phyloP scores from a whole-genome alignment of 2,113 vertebrate genomes.

The Globicephala melas region DNA sequence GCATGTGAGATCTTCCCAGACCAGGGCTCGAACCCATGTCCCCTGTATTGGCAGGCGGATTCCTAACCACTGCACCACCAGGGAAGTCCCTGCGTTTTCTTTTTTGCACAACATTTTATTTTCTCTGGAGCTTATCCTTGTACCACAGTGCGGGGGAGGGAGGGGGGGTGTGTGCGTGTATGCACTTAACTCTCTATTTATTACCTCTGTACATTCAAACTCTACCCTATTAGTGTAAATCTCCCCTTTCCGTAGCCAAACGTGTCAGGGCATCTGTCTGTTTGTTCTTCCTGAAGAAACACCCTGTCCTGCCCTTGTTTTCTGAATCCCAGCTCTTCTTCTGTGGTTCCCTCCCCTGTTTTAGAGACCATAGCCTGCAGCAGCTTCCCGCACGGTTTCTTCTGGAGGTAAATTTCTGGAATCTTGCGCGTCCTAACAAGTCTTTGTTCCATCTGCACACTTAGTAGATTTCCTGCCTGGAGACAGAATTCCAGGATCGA shows the following conservation, averaged over 20 bases:
- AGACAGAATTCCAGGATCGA: background rate
- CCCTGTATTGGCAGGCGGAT: too few relatives aligned
- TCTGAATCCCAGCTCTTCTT: background rate
- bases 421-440: background rate
- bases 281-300: background rate
- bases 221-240: background rate
- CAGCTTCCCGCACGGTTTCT: background rate
- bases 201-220: background rate
- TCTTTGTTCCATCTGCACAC: background rate
- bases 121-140: background rate
- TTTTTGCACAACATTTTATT: background rate
- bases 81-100: background rate
- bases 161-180: background rate
- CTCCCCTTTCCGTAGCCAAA: background rate
- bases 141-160: background rate
- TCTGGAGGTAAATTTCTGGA: background rate
- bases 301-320: background rate
- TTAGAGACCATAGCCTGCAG: background rate
- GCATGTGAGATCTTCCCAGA: too few relatives aligned
- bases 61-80: too few relatives aligned
- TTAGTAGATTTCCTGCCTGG: background rate
- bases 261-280: background rate
- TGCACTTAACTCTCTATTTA: background rate
- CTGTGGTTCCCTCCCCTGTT: background rate
- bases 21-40: too few relatives aligned